Percentiles rank a stretch among this genome's conserved stretches.
phyloP scores from a whole-genome alignment of 2,888 invertebrate genomes.

The Odontomyia ornata region DNA sequence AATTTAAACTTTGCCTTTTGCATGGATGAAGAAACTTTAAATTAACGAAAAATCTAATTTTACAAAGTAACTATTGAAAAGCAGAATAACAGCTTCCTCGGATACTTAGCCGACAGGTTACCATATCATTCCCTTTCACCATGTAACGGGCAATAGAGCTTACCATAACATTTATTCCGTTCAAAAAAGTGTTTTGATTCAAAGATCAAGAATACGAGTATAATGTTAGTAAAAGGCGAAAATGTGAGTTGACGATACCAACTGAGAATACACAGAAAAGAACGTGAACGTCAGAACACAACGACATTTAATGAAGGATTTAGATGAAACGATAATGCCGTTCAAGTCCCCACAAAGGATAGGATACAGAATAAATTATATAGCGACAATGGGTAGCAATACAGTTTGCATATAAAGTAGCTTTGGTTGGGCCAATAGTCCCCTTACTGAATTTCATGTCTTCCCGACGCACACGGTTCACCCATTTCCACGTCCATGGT shows the following conservation, averaged over 20 bases:
- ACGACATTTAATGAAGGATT: slow-evolving; percentile 19
- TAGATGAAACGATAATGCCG: slow-evolving; percentile 32
- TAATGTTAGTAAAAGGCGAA: not conserved
- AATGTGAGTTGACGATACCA: slow-evolving; percentile 14
- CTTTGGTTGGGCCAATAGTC: slow-evolving; percentile 26
- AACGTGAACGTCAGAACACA: slow-evolving; percentile 32
- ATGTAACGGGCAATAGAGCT: not conserved
- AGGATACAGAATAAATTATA: slow-evolving; percentile 39
- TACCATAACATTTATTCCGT: slow-evolving; percentile 2
- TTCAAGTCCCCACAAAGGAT: slow-evolving; percentile 21
- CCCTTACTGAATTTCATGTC: slow-evolving; percentile 56
- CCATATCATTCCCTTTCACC: too few relatives aligned
- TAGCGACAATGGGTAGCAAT: slow-evolving; percentile 42
- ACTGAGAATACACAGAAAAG: slow-evolving; percentile 35
- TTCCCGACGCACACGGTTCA: slow-evolving; percentile 48
- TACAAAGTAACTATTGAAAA: too few relatives aligned
- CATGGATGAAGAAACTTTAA: too few relatives aligned
- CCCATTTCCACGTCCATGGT: slow-evolving; percentile 46
- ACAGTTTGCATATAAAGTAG: slow-evolving; percentile 44
- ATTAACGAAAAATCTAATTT: too few relatives aligned
- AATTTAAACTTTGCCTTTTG: too few relatives aligned
- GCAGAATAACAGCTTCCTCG: too few relatives aligned
- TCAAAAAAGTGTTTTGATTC: not conserved
- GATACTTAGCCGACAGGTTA: too few relatives aligned
- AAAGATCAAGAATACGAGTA: slow-evolving; percentile 5